Percentiles rank a stretch among this genome's conserved stretches.
phyloP scores from a whole-genome alignment of 2,797 vertebrate species.

The Pteronotus mesoamericanus region DNA sequence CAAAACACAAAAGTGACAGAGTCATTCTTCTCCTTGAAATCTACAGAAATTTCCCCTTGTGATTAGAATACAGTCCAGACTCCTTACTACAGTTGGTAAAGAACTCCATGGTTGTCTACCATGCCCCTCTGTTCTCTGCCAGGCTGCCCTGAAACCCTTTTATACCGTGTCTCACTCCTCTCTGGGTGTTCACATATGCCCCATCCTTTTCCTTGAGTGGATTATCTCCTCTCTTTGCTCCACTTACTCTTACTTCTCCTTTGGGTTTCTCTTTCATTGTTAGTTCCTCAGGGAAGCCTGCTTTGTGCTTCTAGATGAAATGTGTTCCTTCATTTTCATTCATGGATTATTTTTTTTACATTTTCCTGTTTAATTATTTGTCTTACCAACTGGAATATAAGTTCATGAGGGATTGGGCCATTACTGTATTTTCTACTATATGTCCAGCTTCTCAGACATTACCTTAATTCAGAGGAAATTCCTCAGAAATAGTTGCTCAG shows the following conservation, averaged over 20 bases:
- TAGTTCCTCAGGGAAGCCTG: neutral
- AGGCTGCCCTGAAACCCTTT: neutral
- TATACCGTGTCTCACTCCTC: neutral
- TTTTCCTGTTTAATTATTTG: neutral
- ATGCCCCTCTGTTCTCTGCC: neutral
- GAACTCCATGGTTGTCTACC: neutral
- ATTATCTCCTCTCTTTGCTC: neutral
- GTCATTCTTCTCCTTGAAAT: neutral
- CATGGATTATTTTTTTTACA: neutral
- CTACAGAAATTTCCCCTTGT: neutral
- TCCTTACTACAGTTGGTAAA: neutral
- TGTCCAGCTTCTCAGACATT: neutral
- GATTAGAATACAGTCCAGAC: neutral
- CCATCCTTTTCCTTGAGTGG: neutral
- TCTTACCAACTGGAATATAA: neutral
- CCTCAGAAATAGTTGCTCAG: neutral
- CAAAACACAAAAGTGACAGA: neutral
- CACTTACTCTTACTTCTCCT: neutral
- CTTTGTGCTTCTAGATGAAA: neutral
- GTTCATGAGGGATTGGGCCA: neutral
- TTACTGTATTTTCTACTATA: neutral
- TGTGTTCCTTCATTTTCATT: neutral
- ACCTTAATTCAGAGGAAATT: neutral
- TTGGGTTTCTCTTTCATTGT: conserved; percentile 10
- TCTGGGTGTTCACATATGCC: neutral